Percentiles rank a stretch among this genome's conserved stretches.
phyloP scores from a whole-genome alignment of 2,113 vertebrate genomes.

The Lycaon pictus region DNA sequence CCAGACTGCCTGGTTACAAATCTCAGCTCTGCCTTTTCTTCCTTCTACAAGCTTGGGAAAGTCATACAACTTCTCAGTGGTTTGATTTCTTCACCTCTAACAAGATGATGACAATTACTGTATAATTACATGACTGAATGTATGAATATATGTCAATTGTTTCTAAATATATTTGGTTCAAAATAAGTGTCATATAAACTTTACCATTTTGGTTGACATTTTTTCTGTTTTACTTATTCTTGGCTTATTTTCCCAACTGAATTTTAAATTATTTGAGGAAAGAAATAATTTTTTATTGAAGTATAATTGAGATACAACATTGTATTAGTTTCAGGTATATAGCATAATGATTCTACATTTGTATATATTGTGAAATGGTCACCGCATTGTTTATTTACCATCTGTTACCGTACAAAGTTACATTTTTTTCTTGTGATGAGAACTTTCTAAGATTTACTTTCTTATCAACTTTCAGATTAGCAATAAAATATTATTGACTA shows the following conservation, averaged over 20 bases:
- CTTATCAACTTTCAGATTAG: not conserved
- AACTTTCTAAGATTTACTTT: not conserved
- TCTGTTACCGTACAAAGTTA: not conserved
- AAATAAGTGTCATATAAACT: not conserved
- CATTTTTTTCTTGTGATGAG: not conserved
- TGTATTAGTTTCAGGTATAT: not conserved
- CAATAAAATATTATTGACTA: not conserved
- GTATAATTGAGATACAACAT: not conserved
- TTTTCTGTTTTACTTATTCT: not conserved
- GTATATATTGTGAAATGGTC: not conserved
- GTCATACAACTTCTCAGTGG: not conserved
- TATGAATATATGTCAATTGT: not conserved
- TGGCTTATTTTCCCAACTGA: not conserved
- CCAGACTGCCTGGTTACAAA: not conserved
- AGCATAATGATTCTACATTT: not conserved
- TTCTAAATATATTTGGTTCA: conserved; percentile 8
- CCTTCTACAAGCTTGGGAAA: not conserved
- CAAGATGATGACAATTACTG: not conserved
- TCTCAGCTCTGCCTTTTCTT: not conserved
- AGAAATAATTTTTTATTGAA: not conserved
- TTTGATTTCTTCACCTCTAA: not conserved
- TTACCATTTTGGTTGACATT: not conserved
- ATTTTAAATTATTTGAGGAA: conserved; percentile 19
- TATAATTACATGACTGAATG: not conserved
- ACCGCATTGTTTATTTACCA: not conserved